Percentiles rank a stretch among this genome's conserved stretches.
These are phyloP conservation scores for Muschampia plurimacula DNA, from an alignment of 2,888 invertebrate species.

Conservation along the genomic window DNA sequence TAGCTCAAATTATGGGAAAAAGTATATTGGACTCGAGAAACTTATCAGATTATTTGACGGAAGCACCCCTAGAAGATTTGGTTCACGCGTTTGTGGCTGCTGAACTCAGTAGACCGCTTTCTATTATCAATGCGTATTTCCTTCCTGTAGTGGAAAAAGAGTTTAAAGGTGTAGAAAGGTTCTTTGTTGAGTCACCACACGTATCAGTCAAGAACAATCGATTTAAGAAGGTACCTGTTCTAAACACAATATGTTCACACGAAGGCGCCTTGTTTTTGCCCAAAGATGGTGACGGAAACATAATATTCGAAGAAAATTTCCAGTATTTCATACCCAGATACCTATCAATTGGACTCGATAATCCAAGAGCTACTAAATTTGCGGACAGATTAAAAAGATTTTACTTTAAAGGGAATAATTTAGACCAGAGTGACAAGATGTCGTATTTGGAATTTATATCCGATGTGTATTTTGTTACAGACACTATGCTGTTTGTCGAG, in stretches of 20 bases:
- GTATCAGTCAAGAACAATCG: conserved; percentile 55
- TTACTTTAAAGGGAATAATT: conserved; percentile 59
- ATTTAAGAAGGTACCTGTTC: conserved; percentile 61
- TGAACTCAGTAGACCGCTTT: conserved; percentile 56
- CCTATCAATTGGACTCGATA: conserved; percentile 51
- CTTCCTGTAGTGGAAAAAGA: conserved; percentile 67
- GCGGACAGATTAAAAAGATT: conserved; percentile 54
- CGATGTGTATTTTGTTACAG: conserved; percentile 63
- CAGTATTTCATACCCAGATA: conserved; percentile 63
- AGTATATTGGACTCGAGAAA: conserved; percentile 52
- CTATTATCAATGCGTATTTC: conserved; percentile 59
- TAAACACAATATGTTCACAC: conserved; percentile 60
- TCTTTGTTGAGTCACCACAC: conserved; percentile 62
- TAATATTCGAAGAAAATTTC: conserved; percentile 60
- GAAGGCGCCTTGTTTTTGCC: conserved; percentile 68
- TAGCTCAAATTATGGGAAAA: conserved; percentile 61
- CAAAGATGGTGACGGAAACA: conserved; percentile 55
- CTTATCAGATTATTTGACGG: conserved; percentile 59
- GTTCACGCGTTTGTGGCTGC: conserved; percentile 57
- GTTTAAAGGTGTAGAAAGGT: conserved; percentile 61
- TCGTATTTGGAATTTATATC: conserved; percentile 63
- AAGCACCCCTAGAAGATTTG: conserved; percentile 52
- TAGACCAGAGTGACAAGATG: conserved; percentile 49
- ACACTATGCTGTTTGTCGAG: conserved; percentile 59
- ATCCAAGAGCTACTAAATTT: conserved; percentile 49